phyloP scores from a whole-genome alignment of 1,140 invertebrate genomes.

The Pseudomyrmex cubaensis region DNA sequence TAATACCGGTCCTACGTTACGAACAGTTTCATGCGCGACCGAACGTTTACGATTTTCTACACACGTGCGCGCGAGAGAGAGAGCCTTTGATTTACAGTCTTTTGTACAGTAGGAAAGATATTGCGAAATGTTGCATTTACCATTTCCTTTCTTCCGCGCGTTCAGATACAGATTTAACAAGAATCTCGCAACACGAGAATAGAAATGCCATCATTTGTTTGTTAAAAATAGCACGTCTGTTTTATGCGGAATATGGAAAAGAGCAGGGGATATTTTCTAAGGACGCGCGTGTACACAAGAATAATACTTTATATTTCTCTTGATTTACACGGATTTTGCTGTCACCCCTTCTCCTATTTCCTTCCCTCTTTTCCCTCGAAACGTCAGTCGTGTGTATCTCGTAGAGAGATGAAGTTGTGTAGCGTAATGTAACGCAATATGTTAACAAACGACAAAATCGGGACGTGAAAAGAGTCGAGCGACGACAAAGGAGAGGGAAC shows the following conservation, averaged over 20 bases:
- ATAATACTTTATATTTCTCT: constrained; percentile 15
- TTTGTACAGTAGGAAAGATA: not conserved
- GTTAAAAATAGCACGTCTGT: not conserved
- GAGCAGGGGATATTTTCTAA: not conserved
- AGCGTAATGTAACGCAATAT: not conserved
- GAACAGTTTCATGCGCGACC: no score
- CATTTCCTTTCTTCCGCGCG: not conserved
- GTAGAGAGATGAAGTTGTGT: not conserved
- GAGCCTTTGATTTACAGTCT: no score
- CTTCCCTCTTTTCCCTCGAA: not conserved
- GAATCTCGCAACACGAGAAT: constrained; percentile 1
- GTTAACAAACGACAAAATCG: not conserved
- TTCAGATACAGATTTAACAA: not conserved
- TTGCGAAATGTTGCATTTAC: not conserved
- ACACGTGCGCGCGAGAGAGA: no score
- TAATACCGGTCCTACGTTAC: no score
- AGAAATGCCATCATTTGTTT: not conserved
- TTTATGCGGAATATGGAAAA: not conserved
- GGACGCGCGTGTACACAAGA: not conserved
- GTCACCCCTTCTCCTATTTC: no score
- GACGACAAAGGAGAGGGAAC: not conserved
- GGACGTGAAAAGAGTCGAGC: not conserved
- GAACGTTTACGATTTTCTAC: no score
- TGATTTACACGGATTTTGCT: not conserved
- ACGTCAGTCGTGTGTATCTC: not conserved